phyloP scores from a whole-genome alignment of 2,113 vertebrate genomes.

The Oreochromis spilurus region DNA sequence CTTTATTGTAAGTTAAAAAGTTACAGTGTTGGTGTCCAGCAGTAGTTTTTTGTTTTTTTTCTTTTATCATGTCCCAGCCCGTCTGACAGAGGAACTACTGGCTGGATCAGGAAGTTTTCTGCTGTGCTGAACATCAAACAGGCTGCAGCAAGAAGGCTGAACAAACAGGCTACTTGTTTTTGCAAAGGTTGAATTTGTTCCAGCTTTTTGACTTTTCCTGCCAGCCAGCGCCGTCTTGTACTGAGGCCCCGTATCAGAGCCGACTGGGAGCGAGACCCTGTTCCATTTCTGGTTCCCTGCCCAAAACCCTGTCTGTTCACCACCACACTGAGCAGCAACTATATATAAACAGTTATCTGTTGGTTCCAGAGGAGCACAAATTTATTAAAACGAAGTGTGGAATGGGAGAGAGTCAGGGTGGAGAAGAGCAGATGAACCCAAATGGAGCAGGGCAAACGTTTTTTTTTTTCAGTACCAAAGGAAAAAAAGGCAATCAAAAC shows the following conservation, averaged over 20 bases:
- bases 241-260: constrained; percentile 45
- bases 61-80: constrained; percentile 32
- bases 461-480: constrained; percentile 65
- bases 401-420: constrained; percentile 22
- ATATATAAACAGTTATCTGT: constrained; percentile 42
- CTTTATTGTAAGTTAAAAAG: constrained; percentile 78
- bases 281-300: constrained; percentile 57
- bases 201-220: constrained; percentile 44
- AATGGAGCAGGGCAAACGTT: constrained; percentile 49
- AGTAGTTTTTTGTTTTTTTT: constrained; percentile 66
- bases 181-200: constrained; percentile 38
- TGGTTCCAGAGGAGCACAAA: constrained; percentile 36
- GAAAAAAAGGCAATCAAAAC: constrained; percentile 57
- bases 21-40: constrained; percentile 79
- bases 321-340: constrained; percentile 57
- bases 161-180: constrained; percentile 48
- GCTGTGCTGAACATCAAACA: constrained; percentile 47
- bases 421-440: constrained; percentile 39
- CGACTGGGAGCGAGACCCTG: constrained; percentile 55
- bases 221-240: constrained; percentile 46
- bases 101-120: constrained; percentile 47
- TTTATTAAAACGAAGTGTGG: constrained; percentile 23
- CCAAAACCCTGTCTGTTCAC: constrained; percentile 40
- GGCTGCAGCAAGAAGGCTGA: constrained; percentile 40
- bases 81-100: constrained; percentile 52